Evolutionary conservation across 2,113 vertebrate species (phyloP).

Genomic region (Mixornis gularis): DNA sequence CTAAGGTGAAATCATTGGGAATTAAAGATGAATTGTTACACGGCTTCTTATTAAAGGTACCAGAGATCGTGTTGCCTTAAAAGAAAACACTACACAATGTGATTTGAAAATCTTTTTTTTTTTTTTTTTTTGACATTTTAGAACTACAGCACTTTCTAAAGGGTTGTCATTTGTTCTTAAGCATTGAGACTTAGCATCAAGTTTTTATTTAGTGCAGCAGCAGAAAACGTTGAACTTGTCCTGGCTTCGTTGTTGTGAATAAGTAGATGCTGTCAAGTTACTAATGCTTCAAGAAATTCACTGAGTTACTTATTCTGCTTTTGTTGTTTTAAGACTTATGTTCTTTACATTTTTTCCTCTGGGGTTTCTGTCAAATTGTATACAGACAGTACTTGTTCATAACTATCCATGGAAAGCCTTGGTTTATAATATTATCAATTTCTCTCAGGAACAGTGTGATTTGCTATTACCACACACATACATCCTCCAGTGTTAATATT

Average conservation of each 20-base stretch:
- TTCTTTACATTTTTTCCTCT: background rate
- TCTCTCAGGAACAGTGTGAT: background rate
- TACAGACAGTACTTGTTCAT: background rate
- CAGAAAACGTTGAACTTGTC: slow-evolving; percentile 7
- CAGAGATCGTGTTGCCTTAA: slow-evolving; percentile 30
- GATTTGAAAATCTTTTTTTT: slow-evolving; percentile 38
- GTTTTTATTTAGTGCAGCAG: slow-evolving; percentile 24
- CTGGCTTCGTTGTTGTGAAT: slow-evolving; percentile 33
- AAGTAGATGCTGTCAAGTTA: slow-evolving; percentile 32
- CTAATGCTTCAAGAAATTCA: slow-evolving; percentile 37
- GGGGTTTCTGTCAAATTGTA: background rate
- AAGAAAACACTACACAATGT: slow-evolving; percentile 1
- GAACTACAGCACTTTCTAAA: background rate
- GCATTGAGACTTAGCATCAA: background rate
- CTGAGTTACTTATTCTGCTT: slow-evolving; percentile 15
- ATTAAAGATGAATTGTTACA: slow-evolving; percentile 44
- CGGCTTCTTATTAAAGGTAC: slow-evolving; percentile 52
- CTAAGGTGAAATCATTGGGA: slow-evolving; percentile 55
- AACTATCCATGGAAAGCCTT: background rate
- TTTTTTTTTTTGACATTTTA: slow-evolving; percentile 18
- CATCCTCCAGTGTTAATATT: background rate
- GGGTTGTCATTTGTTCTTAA: slow-evolving; percentile 30
- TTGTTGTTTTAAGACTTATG: slow-evolving; percentile 12
- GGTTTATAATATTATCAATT: background rate
- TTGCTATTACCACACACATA: background rate